Conservation (phyloP, 2,797 vertebrate species). For the Microctenopoma stevenorrisi region DNA sequence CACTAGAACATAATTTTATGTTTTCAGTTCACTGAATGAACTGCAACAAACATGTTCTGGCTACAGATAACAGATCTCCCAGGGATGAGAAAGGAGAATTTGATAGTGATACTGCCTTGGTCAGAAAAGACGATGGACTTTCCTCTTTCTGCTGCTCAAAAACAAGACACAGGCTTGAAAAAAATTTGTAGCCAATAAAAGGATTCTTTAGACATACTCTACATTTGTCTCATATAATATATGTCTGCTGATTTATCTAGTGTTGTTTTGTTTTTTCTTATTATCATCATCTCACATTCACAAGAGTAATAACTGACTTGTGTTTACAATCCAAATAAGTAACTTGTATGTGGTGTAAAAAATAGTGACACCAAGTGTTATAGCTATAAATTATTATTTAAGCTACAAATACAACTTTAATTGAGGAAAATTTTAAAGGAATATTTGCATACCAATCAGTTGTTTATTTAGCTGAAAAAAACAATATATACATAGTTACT, state of each 20-base stretch:
- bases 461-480: not conserved
- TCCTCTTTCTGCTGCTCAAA: not conserved
- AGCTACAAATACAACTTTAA: not conserved
- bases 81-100: not conserved
- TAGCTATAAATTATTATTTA: too few relatives aligned
- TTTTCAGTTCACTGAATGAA: slow-evolving; percentile 13
- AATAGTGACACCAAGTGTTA: not conserved
- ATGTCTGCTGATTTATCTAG: not conserved
- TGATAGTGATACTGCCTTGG: not conserved
- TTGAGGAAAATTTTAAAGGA: not conserved
- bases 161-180: not conserved
- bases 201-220: not conserved
- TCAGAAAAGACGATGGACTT: not conserved
- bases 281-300: not conserved
- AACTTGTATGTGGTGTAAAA: not conserved
- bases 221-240: not conserved
- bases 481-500: not conserved
- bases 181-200: not conserved
- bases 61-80: not conserved
- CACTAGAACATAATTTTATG: slow-evolving; percentile 2
- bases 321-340: not conserved
- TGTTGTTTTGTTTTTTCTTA: not conserved
- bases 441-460: not conserved
- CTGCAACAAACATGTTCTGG: slow-evolving; percentile 5
- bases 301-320: not conserved